Evolutionary conservation across 2,113 vertebrate genomes (phyloP), one percentile per base, ranked within the genome.

Genomic region (Martes martes): DNA sequence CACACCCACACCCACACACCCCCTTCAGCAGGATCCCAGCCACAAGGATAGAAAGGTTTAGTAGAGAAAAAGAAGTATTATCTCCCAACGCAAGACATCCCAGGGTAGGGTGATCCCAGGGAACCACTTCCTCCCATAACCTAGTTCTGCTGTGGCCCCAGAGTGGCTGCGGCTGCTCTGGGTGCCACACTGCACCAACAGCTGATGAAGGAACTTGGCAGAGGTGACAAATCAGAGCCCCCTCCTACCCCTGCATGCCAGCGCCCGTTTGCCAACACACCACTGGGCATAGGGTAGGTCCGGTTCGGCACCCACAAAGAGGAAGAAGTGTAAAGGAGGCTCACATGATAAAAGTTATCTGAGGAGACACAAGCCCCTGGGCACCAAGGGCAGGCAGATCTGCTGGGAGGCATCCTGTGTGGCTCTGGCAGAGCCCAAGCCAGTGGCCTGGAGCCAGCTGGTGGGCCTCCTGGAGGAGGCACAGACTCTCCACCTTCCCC

Each of bases 341-440:
- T n/a, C 45, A 15, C 18, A 18, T 59, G 78, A 59, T 24, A 24
- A 65, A 74, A 74, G 23, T 42, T 11, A 18, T 11, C 69, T 6
- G n/a, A 39, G 69, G 69, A 73, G 69, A 23, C 69, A 24, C 19
- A 73, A 39, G 36, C 4, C 36, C 11, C 11, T 2, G 97, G 95
- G 97, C 97, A 97, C 96, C 96, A 95, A 98, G 97, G 97, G 98
- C 91, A 97, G 98, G 97, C 89, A 86, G 95, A 93, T 92, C 94
- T 93, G 84, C 6, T 67, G 88, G 95, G 96, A 79, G 94, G 97
- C 96, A 96, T 36, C 61, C 26, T 23, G 98, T 95, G 97, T 95
- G 94, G 90, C 97, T 63, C 61, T 63, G 61, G 91, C 96, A 96
- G 94, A 85, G 45, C 71, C 89, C 18, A 69, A 93, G 81, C 82